Evolutionary conservation across 2,797 vertebrate genomes (phyloP), one percentile per base, ranked within the genome.

Genomic region (Sciaenops ocellatus): DNA sequence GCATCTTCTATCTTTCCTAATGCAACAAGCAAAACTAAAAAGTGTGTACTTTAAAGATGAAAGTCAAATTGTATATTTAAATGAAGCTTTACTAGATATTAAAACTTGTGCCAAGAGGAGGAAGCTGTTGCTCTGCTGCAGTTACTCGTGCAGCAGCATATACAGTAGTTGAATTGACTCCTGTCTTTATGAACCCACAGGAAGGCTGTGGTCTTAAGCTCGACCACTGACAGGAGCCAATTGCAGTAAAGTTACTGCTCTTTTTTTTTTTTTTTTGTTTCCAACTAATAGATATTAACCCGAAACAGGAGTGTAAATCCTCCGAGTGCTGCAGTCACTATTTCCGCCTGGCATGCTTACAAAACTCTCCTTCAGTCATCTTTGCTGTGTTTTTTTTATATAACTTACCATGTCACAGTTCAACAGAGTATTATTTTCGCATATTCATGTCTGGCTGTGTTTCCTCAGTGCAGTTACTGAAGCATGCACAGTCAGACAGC

Each of bases 261-360:
- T 56, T 54, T n/a, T 6, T 72, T 20, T 26, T 20, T 24, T 1
- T 26, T 60, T 20, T 55, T 46, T 11, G 3, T 18, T 26, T 5
- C 5, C 17, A 12, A 50, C 34, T 38, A 38, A 38, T 38, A 38
- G 34, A 38, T 38, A 9, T 38, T 8, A 38, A 38, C 34, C 8
- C 8, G 8, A 38, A 38, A 38, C 8, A 38, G 34, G 34, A 38
- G 7, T 9, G 3, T 60, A 65, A 78, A 72, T 78, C 65, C 55
- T 68, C 34, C 59, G 60, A 65, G 60, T 77, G 22, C 63, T 70
- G 48, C 24, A 66, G 67, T 66, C 34, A n/a, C 66, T 75, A 1
- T 79, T 75, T 55, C 70, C 56, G 44, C 54, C 55, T 46, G 46
- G 10, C 34, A 0, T 82, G 55, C 67, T 72, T 38, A 77, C n/a